Evolutionary conservation across 2,888 invertebrate species (phyloP), one percentile per base, ranked within the genome.

Genomic region (Caradrina clavipalpis): DNA sequence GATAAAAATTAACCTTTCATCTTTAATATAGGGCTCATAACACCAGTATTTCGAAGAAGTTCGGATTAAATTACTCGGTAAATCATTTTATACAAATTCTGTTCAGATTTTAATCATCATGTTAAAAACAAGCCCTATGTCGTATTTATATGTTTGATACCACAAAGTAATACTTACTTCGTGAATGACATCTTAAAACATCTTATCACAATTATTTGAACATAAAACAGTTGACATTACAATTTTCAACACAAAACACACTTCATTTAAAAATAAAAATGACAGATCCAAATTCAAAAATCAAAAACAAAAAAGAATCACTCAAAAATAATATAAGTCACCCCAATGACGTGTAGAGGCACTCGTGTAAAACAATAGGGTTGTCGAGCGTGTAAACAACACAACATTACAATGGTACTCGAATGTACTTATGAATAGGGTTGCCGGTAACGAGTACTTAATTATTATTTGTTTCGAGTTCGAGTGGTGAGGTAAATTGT

Each of bases 301-400:
- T 74, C 69, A 78, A 79, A 85, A 83, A 82, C 75, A 84, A 78
- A 80, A 82, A 76, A 80, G 73, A 82, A 83, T 81, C 83, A 80
- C 82, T 83, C 81, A 85, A 87, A 87, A 87, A 70, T 5, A 87
- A 84, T 90, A 90, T 70, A 69, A 65, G 68, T 78, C 83, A 17
- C 75, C 72, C 69, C 88, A 86, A 88, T 90, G 91, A 90, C 87
- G 84, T 76, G 72, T 83, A 91, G 87, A 78, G 82, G 87, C 83
- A 83, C 91, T 90, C 82, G 81, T 79, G 81, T 83, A 86, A 90
- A 90, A 91, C 92, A 92, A 90, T 90, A 88, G 88, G 89, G 89
- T 84, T 89, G 89, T 85, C 90, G 88, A 85, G 85, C 89, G 83
- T 85, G 87, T 86, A 89, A 92, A 92, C 91, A 92, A 84, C 73